These are phyloP conservation scores for Pipistrellus nathusii DNA, from an alignment of 2,797 vertebrate genomes.

Conservation along the genomic window DNA sequence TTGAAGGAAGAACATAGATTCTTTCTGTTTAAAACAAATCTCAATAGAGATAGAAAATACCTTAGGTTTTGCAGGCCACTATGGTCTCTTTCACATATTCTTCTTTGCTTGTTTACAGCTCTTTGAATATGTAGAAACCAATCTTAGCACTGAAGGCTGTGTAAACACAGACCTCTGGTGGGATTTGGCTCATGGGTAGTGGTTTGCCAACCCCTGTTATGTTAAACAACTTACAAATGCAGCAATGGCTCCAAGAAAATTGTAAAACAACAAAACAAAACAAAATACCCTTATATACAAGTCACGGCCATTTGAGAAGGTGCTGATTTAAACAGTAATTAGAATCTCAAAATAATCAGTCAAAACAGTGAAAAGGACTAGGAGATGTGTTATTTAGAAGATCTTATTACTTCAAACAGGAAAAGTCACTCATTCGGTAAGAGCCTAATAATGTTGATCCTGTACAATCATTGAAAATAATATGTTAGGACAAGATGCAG, in stretches of 20 bases:
- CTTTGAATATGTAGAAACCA: background rate
- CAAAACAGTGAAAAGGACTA: conserved; percentile 20
- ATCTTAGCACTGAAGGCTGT: background rate
- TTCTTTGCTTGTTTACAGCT: background rate
- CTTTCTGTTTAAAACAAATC: background rate
- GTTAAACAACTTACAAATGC: background rate
- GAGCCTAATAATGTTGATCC: background rate
- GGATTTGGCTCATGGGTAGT: background rate
- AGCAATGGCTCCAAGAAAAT: background rate
- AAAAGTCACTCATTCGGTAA: conserved; percentile 34
- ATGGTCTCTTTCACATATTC: background rate
- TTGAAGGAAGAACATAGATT: background rate
- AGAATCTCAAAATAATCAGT: conserved; percentile 20
- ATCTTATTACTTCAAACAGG: conserved; percentile 3
- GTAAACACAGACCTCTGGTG: background rate
- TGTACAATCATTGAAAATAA: background rate
- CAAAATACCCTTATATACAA: background rate
- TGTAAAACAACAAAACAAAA: background rate
- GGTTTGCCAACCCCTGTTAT: background rate
- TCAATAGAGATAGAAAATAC: background rate
- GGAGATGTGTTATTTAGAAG: background rate
- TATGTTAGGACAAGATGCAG: background rate
- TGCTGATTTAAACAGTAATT: background rate
- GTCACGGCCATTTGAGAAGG: conserved; percentile 4
- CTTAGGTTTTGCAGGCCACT: background rate